Base-by-base conservation (phyloP, 1,140 invertebrate species). In the Drosophila equinoxialis region DNA sequence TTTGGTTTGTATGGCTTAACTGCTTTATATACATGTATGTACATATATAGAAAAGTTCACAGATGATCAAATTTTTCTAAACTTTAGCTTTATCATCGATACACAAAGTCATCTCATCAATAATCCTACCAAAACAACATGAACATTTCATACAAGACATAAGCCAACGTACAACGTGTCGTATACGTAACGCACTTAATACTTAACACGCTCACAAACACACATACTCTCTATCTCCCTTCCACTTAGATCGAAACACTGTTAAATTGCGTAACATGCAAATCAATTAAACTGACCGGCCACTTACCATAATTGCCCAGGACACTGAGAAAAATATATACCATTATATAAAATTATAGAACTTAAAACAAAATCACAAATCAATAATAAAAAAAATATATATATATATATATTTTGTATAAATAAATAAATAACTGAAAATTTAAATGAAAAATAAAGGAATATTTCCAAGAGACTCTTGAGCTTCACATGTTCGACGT, bases 401-500 rank as follows among this genome's bases (percentile, higher is more conserved):
- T 23, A 23, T 23, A 23, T 23, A 23, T 17, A 17, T 17, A 17
- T 17, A 17, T 17, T 6, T 69, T 55, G 14, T 65, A 39, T 23
- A 82, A 73, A 68, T 33, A 76, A 64, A 59, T 59, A 74, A 74
- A 65, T 55, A 66, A 74, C 68, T 42, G 17, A 74, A 89, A 78
- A 68, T 51, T 55, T 17, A 65, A 77, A 41, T 17, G 33, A 68
- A 78, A 79, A 72, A 51, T 66, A 64, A 74, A 82, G 57, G 61
- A 77, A 70, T 54, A 68, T 75, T 71, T 64, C 39, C 68, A 68
- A 66, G 66, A 69, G 77, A 57, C 74, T 69, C 63, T 74, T 72
- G 74, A 81, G 90, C 76, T 91, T 91, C 83, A 91, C 90, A 91
- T 91, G 90, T 90, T 91, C 71, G 87, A 77, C 90, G 90, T 90